phyloP scores from a whole-genome alignment of 37 sponge, comb jelly and placozoan species.

The Ianthella basta region DNA sequence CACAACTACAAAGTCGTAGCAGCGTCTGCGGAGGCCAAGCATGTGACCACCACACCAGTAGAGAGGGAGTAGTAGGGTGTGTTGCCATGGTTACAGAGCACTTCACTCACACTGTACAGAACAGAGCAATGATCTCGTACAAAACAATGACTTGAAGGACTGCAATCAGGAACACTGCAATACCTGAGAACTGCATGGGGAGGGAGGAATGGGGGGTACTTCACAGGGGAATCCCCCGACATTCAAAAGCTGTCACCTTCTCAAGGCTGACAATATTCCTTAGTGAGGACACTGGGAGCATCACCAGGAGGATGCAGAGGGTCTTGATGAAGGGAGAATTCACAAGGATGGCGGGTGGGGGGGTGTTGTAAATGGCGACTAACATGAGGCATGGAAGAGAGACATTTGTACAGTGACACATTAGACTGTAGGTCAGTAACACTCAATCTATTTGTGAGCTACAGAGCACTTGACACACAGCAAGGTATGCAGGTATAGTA shows the following conservation, averaged over 20 bases:
- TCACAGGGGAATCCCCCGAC: not conserved
- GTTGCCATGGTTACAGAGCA: no score
- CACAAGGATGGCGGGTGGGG: not conserved
- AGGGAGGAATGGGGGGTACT: not conserved
- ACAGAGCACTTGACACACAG: no score
- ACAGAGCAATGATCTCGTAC: slow-evolving; percentile 39
- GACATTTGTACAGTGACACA: no score
- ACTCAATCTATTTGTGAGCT: no score
- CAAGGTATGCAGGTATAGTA: no score
- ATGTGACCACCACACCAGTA: not conserved
- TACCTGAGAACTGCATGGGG: slow-evolving; percentile 50
- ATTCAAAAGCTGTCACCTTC: slow-evolving; percentile 36
- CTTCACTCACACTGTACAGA: slow-evolving; percentile 42
- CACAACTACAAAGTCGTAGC: not conserved
- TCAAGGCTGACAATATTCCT: slow-evolving; percentile 66
- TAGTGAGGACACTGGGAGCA: slow-evolving; percentile 63
- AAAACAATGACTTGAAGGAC: slow-evolving; percentile 34
- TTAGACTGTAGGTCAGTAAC: no score
- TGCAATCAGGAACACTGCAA: slow-evolving; percentile 51
- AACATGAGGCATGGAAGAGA: not conserved
- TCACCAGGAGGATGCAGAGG: slow-evolving; percentile 44
- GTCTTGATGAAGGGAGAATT: slow-evolving; percentile 42
- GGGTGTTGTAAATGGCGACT: not conserved
- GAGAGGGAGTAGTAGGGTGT: not conserved
- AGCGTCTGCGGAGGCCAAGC: not conserved